phyloP scores from a whole-genome alignment of 2,888 invertebrate genomes.

The Pelosia muscerda region DNA sequence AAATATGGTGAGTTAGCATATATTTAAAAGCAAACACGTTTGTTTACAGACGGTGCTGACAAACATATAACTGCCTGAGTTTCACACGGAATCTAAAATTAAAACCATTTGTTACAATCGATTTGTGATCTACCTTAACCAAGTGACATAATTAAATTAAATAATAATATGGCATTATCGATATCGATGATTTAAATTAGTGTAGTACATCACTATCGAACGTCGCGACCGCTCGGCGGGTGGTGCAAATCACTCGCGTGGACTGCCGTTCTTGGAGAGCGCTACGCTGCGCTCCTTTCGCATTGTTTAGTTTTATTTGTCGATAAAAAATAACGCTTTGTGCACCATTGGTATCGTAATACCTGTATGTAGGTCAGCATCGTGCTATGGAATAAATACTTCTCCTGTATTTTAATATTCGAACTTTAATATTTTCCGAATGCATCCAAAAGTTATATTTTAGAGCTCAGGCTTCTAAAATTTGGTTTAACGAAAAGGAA shows the following conservation, averaged over 20 bases:
- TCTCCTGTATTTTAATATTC: neutral
- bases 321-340: conserved; percentile 64
- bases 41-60: conserved; percentile 13
- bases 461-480: too few species aligned
- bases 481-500: too few species aligned
- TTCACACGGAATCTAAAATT: neutral
- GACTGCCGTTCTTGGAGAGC: conserved; percentile 83
- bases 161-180: conserved; percentile 45
- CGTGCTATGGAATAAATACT: conserved; percentile 9
- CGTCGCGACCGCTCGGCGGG: conserved; percentile 81
- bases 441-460: neutral
- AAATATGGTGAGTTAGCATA: conserved; percentile 33
- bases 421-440: neutral
- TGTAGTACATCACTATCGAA: conserved; percentile 64
- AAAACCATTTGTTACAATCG: neutral
- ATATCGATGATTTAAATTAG: conserved; percentile 57
- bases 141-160: conserved; percentile 28
- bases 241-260: conserved; percentile 86
- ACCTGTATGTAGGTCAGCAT: conserved; percentile 17
- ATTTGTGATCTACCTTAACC: conserved; percentile 30
- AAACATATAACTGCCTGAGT: neutral
- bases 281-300: conserved; percentile 68
- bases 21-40: conserved; percentile 25
- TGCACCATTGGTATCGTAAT: conserved; percentile 32
- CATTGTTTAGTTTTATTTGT: conserved; percentile 69